These are phyloP conservation scores for Mesoligia furuncula DNA, from an alignment of 2,888 invertebrate genomes.

Conservation along the genomic window DNA sequence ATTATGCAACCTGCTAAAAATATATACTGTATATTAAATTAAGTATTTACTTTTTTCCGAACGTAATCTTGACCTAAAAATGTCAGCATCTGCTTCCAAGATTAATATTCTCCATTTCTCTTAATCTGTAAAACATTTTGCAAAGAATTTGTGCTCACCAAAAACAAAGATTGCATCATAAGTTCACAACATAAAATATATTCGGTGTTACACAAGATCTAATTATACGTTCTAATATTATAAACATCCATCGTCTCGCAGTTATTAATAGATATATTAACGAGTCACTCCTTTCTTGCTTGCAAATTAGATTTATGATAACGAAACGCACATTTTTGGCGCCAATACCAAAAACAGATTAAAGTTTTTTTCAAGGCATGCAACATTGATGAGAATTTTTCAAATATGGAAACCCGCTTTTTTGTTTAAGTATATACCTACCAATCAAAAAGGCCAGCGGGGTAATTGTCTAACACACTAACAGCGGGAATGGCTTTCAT, in stretches of 20 bases:
- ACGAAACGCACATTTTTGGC: conserved; percentile 29
- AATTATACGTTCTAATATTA: conserved; percentile 33
- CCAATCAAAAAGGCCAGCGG: too few relatives aligned
- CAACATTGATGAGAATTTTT: conserved; percentile 4
- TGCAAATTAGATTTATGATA: conserved; percentile 36
- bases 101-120: neutral
- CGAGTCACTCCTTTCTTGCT: conserved; percentile 12
- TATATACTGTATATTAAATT: neutral
- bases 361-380: conserved; percentile 32
- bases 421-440: neutral
- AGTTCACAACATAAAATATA: conserved; percentile 32
- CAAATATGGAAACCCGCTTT: neutral
- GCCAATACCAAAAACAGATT: conserved; percentile 18
- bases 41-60: neutral
- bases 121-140: conserved; percentile 2
- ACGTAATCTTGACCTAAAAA: conserved; percentile 13
- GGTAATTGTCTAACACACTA: too few relatives aligned
- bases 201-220: conserved; percentile 30
- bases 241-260: conserved; percentile 25
- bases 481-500: too few relatives aligned
- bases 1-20: neutral
- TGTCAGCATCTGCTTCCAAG: neutral
- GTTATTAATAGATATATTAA: conserved; percentile 31
- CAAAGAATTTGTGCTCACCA: conserved; percentile 5
- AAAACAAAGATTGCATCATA: conserved; percentile 41